A percentile compares a stretch with the other conserved stretches of the same genome.
phyloP scores from a whole-genome alignment of 2,888 invertebrate species.

The Theretra japonica region DNA sequence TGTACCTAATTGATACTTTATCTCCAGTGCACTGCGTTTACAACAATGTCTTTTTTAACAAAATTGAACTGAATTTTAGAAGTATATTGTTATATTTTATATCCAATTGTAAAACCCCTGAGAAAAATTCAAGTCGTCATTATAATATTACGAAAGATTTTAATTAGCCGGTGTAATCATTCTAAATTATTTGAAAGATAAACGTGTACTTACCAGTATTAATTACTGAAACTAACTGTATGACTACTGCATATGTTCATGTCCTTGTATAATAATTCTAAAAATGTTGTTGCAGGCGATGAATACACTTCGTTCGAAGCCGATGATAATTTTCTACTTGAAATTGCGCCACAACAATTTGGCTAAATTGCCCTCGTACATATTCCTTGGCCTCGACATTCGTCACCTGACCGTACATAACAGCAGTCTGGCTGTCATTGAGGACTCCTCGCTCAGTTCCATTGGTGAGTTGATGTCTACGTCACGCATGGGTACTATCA shows the following conservation, averaged over 20 bases:
- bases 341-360: constrained; percentile 94
- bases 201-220: too few relatives aligned
- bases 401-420: constrained; percentile 95
- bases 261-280: background rate
- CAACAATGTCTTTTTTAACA: too few relatives aligned
- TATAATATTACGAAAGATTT: too few relatives aligned
- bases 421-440: constrained; percentile 94
- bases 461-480: constrained; percentile 86
- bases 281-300: constrained; percentile 85
- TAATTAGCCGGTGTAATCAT: too few relatives aligned
- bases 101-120: too few relatives aligned
- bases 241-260: too few relatives aligned
- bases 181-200: too few relatives aligned
- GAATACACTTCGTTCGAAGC: constrained; percentile 91
- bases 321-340: constrained; percentile 93
- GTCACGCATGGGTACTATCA: constrained; percentile 8
- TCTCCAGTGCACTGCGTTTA: background rate
- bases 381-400: constrained; percentile 94
- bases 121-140: too few relatives aligned
- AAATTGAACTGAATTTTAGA: too few relatives aligned
- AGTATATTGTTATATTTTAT: too few relatives aligned
- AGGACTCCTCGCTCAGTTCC: constrained; percentile 94
- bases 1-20: background rate
- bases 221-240: too few relatives aligned
- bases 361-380: constrained; percentile 93